Conservation (phyloP, 92 coral and sea anemone genomes). For the Phenganax stokvisi region DNA sequence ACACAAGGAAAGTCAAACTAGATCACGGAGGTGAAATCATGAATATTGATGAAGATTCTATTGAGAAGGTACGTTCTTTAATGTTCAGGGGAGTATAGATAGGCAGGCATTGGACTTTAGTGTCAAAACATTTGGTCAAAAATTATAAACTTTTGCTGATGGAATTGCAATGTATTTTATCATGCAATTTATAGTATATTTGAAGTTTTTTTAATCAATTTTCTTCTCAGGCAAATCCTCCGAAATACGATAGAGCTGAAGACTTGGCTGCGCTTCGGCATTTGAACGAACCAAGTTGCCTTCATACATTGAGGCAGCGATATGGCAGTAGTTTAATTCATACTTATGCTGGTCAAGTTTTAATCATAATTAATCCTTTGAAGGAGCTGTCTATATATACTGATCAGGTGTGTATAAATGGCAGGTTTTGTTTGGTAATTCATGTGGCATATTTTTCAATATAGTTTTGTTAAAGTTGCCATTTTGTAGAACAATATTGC, state of each 20-base stretch:
- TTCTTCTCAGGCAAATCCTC: slow-evolving; percentile 81
- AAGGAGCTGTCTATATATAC: slow-evolving; percentile 78
- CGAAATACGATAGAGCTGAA: slow-evolving; percentile 90
- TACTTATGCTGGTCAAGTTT: slow-evolving; percentile 91
- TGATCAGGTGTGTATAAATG: slow-evolving; percentile 57
- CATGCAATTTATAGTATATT: not conserved
- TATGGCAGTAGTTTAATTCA: slow-evolving; percentile 94
- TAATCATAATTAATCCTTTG: slow-evolving; percentile 76
- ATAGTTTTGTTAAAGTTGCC: too few species aligned
- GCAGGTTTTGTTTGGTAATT: not conserved
- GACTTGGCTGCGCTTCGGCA: slow-evolving; percentile 95
- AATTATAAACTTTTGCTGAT: too few species aligned
- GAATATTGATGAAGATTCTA: slow-evolving; percentile 85
- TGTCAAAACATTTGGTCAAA: too few species aligned
- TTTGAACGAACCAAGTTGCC: slow-evolving; percentile 93
- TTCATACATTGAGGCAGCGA: slow-evolving; percentile 90
- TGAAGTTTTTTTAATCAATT: not conserved
- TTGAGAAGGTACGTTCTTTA: slow-evolving; percentile 69
- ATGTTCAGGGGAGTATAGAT: too few species aligned
- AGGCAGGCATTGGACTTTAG: too few species aligned
- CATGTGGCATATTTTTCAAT: not conserved
- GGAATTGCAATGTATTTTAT: not conserved
- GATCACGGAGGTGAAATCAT: slow-evolving; percentile 97
- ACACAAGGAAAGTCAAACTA: slow-evolving; percentile 51
- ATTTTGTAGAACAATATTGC: too few species aligned